phyloP scores from a whole-genome alignment of 1,140 invertebrate species.

The Ditylenchus dipsaci region DNA sequence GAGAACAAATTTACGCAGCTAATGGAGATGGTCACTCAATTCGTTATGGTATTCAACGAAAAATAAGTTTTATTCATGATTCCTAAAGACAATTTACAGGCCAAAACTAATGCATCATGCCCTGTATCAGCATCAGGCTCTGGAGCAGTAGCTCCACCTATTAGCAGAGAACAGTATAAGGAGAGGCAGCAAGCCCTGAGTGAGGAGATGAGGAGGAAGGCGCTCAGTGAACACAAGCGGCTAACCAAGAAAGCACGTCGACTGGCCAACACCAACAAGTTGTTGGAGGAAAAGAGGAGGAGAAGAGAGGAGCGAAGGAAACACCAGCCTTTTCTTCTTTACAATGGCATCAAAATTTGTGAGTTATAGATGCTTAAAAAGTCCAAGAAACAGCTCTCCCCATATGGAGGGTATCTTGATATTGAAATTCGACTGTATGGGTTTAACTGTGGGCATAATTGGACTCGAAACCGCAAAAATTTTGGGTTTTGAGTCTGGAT shows the following conservation, averaged over 20 bases:
- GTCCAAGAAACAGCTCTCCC: too few relatives aligned
- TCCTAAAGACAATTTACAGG: background rate
- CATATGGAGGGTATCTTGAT: too few relatives aligned
- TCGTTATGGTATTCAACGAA: background rate
- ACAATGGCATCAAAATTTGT: constrained; percentile 1
- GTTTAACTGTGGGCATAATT: too few relatives aligned
- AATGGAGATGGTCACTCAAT: background rate
- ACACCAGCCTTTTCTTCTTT: background rate
- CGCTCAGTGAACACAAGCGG: background rate
- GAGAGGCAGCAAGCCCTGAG: background rate
- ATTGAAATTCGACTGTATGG: too few relatives aligned
- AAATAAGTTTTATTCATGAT: too few relatives aligned
- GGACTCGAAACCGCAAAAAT: too few relatives aligned
- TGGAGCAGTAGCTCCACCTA: too few relatives aligned
- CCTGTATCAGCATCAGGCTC: background rate
- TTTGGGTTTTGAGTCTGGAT: too few relatives aligned
- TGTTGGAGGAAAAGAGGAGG: background rate
- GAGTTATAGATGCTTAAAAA: too few relatives aligned
- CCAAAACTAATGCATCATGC: background rate
- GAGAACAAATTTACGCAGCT: background rate
- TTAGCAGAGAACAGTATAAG: background rate
- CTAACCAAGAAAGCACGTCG: background rate
- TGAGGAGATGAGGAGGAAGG: too few relatives aligned
- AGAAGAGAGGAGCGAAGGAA: background rate
- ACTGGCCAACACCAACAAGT: background rate